phyloP scores from a whole-genome alignment of 2,113 vertebrate genomes.

The Mionectes macconnelli region DNA sequence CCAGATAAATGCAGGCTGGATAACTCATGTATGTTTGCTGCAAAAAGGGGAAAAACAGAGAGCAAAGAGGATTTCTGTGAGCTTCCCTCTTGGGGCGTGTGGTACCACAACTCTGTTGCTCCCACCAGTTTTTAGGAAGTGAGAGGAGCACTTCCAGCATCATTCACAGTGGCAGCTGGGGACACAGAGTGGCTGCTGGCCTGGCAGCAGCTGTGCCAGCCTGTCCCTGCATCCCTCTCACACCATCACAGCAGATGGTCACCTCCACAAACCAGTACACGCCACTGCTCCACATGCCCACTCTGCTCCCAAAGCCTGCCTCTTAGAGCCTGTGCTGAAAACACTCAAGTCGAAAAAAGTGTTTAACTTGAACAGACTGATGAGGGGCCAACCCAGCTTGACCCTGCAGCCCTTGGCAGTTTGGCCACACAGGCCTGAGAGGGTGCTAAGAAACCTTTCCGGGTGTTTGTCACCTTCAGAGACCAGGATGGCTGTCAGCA shows the following conservation, averaged over 20 bases:
- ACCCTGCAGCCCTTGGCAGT: accelerated
- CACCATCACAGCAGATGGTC: not conserved
- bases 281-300: not conserved
- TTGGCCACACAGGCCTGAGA: not conserved
- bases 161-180: not conserved
- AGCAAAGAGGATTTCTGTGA: not conserved
- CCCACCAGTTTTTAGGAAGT: not conserved
- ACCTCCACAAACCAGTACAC: not conserved
- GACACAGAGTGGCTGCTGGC: not conserved
- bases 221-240: not conserved
- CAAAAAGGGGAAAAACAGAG: not conserved
- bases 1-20: not conserved
- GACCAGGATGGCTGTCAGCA: accelerated
- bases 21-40: not conserved
- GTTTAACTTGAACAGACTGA: not conserved
- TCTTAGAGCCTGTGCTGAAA: not conserved
- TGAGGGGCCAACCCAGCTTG: not conserved
- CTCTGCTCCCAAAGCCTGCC: not conserved
- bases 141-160: not conserved
- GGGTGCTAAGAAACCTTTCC: not conserved
- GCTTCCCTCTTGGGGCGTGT: not conserved
- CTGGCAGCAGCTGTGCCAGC: not conserved
- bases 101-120: not conserved
- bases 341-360: not conserved
- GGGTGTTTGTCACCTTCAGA: not conserved